Base-by-base conservation (phyloP, 2,113 vertebrate species). In the Panthera tigris region DNA sequence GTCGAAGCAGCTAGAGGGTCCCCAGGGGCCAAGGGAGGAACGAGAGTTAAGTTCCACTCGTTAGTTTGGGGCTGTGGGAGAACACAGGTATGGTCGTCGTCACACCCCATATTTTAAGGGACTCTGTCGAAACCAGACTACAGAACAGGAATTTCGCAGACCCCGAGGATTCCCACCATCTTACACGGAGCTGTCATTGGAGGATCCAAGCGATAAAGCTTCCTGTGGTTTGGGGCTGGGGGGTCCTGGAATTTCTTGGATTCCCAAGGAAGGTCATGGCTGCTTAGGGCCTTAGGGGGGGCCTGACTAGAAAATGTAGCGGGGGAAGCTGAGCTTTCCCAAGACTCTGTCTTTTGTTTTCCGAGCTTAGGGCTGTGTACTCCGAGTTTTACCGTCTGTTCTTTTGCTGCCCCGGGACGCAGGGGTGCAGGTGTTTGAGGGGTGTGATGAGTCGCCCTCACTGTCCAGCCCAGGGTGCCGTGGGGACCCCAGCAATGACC, bases 401-500 rank as follows among this genome's bases (percentile, higher is more conserved):
- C 39, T 65, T 41, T 13, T 18, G 50, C 14, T 2, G 7, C 41
- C 1, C 19, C n/a, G 69, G 66, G 82, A 25, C 0, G 0, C 29
- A 3, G 21, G 57, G 25, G n/a, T 0, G 73, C 76, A 15, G 69
- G 18, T 2, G 3, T n/a, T 31, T 61, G 11, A 2, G 78, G 80
- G 21, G 21, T 2, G 21, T 2, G 63, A 31, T 0, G 18, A 65
- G 55, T 25, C 74, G 4, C 41, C 2, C 2, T 36, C 12, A 0
- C 5, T 1, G 19, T 13, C 1, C 0, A 1, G 4, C 45, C 48
- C 52, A 0, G 0, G 3, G n/a, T 6, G 15, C 7, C 0, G 3
- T 0, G n/a, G 83, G 69, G 33, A 0, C 27, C 69, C 55, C 2
- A 0, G 19, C 25, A 2, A 1, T 96, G 84, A 97, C 73, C 3